Evolutionary conservation across 53 echinoderm and acorn worm genomes (phyloP).

Genomic region (Holothuria leucospilota): DNA sequence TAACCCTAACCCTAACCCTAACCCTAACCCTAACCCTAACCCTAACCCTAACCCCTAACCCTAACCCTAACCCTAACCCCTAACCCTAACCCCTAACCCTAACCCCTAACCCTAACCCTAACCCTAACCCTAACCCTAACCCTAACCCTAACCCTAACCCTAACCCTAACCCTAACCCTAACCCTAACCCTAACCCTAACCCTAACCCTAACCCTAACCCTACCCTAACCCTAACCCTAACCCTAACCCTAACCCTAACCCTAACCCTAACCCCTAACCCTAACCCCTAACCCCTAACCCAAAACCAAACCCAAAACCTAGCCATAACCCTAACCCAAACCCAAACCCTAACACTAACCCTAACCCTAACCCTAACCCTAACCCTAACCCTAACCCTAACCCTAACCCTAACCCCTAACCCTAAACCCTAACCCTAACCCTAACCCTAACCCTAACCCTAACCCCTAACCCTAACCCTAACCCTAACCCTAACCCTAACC

Average conservation of each 20-base stretch:
- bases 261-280: too few species aligned
- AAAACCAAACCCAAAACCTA: conserved; percentile 21
- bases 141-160: conserved; percentile 23
- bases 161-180: conserved; percentile 23
- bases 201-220: conserved; percentile 10
- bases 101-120: conserved; percentile 40
- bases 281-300: too few species aligned
- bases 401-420: too few species aligned
- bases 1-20: conserved; percentile 18
- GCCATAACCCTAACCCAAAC: conserved; percentile 40
- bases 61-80: too few species aligned
- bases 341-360: too few species aligned
- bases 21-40: conserved; percentile 24
- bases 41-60: too few species aligned
- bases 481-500: too few species aligned
- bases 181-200: conserved; percentile 3
- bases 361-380: not conserved
- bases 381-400: not conserved
- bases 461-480: too few species aligned
- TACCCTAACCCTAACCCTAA: conserved; percentile 42
- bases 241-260: conserved; percentile 29
- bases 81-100: too few species aligned
- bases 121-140: conserved; percentile 34
- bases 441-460: conserved; percentile 26
- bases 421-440: conserved; percentile 15